phyloP scores from a whole-genome alignment of 2,113 vertebrate species.

The Brienomyrus brachyistius region DNA sequence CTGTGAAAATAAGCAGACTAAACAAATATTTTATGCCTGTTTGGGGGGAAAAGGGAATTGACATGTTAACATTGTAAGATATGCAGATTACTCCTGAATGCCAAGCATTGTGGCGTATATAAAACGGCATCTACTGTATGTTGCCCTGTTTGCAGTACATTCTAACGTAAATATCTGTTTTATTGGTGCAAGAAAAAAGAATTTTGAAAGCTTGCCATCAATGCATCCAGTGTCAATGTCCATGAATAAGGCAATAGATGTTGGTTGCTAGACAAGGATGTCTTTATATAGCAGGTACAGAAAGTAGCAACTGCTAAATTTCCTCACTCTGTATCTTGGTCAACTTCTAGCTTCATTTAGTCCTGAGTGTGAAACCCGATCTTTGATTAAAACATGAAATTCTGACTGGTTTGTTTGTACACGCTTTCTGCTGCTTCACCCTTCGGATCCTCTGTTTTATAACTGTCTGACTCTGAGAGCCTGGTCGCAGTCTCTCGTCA shows the following conservation, averaged over 20 bases:
- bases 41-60: background rate
- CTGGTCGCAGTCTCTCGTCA: background rate
- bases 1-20: background rate
- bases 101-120: background rate
- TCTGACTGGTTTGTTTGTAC: background rate
- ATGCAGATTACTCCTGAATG: background rate
- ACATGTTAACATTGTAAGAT: background rate
- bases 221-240: conserved; percentile 3
- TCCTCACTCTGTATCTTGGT: background rate
- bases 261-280: conserved; percentile 4
- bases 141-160: background rate
- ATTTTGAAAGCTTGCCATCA: conserved; percentile 6
- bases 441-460: background rate
- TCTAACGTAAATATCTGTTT: background rate
- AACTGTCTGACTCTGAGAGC: background rate
- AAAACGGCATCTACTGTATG: background rate
- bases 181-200: background rate
- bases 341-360: background rate
- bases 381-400: background rate
- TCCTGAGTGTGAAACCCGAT: background rate
- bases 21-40: background rate
- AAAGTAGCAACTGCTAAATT: background rate
- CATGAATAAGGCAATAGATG: conserved; percentile 4
- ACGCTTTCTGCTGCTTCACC: background rate
- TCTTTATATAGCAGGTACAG: conserved; percentile 12